These are phyloP conservation scores for Coenobita brevimanus DNA, from an alignment of 1,140 invertebrate genomes.

Conservation along the genomic window DNA sequence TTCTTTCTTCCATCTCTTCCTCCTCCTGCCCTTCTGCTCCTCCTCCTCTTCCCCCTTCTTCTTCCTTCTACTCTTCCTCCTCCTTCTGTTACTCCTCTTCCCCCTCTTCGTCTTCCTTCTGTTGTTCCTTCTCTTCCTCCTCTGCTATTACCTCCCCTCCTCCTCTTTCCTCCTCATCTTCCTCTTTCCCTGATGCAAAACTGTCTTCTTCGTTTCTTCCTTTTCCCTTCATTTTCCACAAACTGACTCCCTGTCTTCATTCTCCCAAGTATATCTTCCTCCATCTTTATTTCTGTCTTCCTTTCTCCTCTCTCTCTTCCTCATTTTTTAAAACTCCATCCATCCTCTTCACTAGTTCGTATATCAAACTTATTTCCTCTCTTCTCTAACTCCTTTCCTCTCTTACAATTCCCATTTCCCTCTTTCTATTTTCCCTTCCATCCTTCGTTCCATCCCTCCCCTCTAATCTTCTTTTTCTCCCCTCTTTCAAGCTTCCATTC, in stretches of 20 bases:
- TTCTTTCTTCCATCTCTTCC: background rate
- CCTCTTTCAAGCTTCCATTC: background rate
- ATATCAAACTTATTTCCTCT: background rate
- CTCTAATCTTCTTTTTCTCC: background rate
- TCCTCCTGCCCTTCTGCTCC: background rate
- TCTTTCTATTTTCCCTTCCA: background rate
- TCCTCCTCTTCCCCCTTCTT: background rate
- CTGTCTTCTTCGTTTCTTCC: too few species aligned
- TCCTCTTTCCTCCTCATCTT: background rate
- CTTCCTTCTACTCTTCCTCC: background rate
- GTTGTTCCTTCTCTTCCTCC: background rate
- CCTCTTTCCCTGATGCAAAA: too few species aligned
- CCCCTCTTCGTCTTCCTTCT: background rate
- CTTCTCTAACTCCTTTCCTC: background rate
- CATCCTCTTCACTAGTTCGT: too few species aligned
- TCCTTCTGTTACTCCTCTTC: background rate
- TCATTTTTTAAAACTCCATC: too few species aligned
- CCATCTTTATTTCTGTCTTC: too few species aligned
- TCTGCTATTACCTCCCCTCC: background rate
- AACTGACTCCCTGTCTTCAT: too few species aligned
- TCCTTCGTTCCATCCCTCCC: background rate
- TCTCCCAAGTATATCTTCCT: too few species aligned
- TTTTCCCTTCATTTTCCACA: too few species aligned
- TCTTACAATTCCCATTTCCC: background rate
- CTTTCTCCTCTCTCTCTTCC: too few species aligned